Base-by-base conservation (phyloP, 2,888 invertebrate genomes). In the Drosophila incognita region DNA sequence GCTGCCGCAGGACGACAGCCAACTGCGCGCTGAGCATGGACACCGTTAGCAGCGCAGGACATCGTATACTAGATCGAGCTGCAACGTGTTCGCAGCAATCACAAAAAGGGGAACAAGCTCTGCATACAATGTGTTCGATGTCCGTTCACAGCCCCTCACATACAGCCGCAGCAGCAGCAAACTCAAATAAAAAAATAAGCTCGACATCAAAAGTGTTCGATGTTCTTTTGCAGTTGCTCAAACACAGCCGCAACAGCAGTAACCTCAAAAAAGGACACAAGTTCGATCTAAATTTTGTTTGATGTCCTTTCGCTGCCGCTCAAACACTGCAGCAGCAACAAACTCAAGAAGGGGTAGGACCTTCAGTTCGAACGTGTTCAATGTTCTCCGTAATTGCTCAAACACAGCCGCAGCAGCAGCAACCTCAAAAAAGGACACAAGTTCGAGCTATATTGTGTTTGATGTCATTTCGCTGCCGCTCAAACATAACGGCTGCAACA, bases 1-100 rank as follows among this genome's bases (percentile, higher is more conserved):
- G 78, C 87, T 84, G 87, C 78, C 87, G 87, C 84, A 87, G 87
- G 84, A 84, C 89, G 84, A 73, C 87, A 87, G 87, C 83, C 87
- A 81, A 87, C 87, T 87, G 89, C 67, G 87, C 87, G 87, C 57
- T 89, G 69, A 74, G 79, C 76, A 69, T 59, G 75, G 69, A 27
- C 54, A 33, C 49, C 48, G 29, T 62, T 66, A 38, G 74, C 72
- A 81, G 54, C 61, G 63, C 68, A 73, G 70, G 71, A 62, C 60
- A 46, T 69, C 38, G 38, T 29, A 36, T 57, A 53, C 63, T 36
- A n/a, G 33, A 58, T 27, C 59, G 27, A 63, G 53, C 65, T 65
- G 48, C 68, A 74, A 82, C 87, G 7, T 77, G 84, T 68, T 82
- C n/a, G 27, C 27, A 38, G 27, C 38, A 29, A 15, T 27, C 36